Conservation (phyloP, 2,888 invertebrate genomes). For the Ashinkailepas kermadecensis region DNA sequence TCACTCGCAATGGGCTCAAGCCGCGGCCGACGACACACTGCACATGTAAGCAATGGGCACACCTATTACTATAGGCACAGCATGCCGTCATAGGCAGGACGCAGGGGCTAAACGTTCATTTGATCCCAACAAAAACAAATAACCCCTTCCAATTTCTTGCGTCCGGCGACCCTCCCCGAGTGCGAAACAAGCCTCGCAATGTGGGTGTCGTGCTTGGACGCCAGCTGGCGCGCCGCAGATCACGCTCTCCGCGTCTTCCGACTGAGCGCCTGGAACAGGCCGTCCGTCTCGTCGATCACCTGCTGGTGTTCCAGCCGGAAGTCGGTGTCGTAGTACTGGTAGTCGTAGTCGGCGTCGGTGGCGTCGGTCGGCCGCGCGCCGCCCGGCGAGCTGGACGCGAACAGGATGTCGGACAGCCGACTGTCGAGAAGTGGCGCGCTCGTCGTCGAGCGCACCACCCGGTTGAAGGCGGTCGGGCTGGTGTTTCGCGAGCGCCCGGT, state of each 20-base stretch:
- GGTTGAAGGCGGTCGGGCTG: slow-evolving; percentile 8
- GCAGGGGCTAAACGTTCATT: too few species aligned
- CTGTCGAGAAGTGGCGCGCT: neutral
- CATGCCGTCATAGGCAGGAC: too few species aligned
- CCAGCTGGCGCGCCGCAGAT: neutral
- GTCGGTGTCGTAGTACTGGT: slow-evolving; percentile 19
- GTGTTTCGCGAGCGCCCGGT: neutral
- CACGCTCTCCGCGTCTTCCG: neutral
- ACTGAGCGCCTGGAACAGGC: neutral
- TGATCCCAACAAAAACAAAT: too few species aligned
- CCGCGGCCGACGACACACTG: too few species aligned
- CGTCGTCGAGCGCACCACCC: neutral
- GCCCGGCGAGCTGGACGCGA: slow-evolving; percentile 15
- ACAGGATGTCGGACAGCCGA: slow-evolving; percentile 3
- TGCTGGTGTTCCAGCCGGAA: neutral
- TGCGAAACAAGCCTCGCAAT: too few species aligned
- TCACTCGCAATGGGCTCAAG: too few species aligned
- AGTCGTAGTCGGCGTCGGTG: slow-evolving; percentile 12
- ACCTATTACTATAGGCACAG: too few species aligned
- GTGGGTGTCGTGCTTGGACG: too few species aligned
- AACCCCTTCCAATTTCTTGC: too few species aligned
- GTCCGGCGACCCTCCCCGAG: too few species aligned
- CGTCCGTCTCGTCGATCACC: neutral
- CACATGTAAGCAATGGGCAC: too few species aligned
- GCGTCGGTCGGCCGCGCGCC: neutral